phyloP scores from a whole-genome alignment of 1,140 invertebrate species.

The Araneus ventricosus region DNA sequence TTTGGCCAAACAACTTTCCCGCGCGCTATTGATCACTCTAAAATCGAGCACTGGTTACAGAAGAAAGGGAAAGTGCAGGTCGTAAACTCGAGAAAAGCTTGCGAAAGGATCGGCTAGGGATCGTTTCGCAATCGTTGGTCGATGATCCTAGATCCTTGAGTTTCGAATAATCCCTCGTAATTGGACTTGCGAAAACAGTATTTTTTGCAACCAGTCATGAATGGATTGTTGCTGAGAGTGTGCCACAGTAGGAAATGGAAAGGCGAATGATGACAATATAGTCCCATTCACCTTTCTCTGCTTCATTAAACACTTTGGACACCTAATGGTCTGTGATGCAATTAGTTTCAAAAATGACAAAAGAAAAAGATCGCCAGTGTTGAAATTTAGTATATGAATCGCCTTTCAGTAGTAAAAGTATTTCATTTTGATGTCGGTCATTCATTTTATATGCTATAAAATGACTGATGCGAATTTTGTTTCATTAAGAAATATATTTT shows the following conservation, averaged over 20 bases:
- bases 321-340: background rate
- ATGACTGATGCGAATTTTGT: no score
- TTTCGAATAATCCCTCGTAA: background rate
- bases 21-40: background rate
- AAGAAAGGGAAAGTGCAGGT: background rate
- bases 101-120: background rate
- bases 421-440: no score
- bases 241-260: background rate
- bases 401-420: no score
- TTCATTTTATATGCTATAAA: no score
- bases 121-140: slow-evolving; percentile 21
- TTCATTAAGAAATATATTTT: no score
- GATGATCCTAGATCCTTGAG: slow-evolving; percentile 17
- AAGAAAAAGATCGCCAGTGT: no score
- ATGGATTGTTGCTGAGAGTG: background rate
- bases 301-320: background rate
- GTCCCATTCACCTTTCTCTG: background rate
- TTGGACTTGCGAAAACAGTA: slow-evolving; percentile 8
- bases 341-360: background rate
- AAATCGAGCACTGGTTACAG: background rate
- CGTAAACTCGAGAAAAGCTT: background rate
- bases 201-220: background rate
- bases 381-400: no score
- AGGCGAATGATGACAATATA: no score
- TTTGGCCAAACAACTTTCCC: background rate